Evolutionary conservation across 2,888 invertebrate genomes (phyloP), one percentile per base, ranked within the genome.

Genomic region (Nymphalis urticae): DNA sequence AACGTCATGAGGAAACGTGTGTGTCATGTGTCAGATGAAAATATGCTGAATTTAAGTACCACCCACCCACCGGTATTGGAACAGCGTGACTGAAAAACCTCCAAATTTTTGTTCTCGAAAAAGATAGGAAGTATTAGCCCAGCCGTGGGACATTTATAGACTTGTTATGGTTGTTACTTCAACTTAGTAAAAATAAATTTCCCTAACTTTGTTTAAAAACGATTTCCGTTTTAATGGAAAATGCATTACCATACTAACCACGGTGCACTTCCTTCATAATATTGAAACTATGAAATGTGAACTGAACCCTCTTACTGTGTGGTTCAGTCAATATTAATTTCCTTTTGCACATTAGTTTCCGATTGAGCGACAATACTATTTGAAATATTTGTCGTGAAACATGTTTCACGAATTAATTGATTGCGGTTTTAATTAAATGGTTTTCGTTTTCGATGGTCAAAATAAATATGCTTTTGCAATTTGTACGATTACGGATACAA

Each of bases 251-350:
- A 47, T 17, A 17, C 36, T 36, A 24, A 8, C 47, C 54, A 7
- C 48, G 48, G 48, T 27, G 27, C 48, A 66, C 61, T 66, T 53
- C 65, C 48, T 62, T 36, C 32, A 53, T 36, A 53, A 62, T 50
- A 66, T 66, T 48, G 42, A 42, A 48, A 66, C 32, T 47, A 48
- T 32, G 6, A 48, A 66, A 21, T 48, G 50, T 50, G 48, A 24
- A 21, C 53, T 32, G 21, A 63, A 48, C 53, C 62, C 19, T 63
- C 36, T 51, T 53, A 59, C 47, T 56, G 16, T 54, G 53, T 61
- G 68, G 56, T 36, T 62, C 19, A 62, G 68, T 70, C 58, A 54
- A 48, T 68, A 62, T 64, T 72, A 66, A 74, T 72, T 71, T 69
- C 71, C 66, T 64, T 69, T 54, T 48, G 32, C 63, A 48, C 48